A percentile compares a stretch with the other conserved stretches of the same genome.
Evolutionary conservation across 1,140 invertebrate species (phyloP).

Genomic region (Cecropterus lyciades): DNA sequence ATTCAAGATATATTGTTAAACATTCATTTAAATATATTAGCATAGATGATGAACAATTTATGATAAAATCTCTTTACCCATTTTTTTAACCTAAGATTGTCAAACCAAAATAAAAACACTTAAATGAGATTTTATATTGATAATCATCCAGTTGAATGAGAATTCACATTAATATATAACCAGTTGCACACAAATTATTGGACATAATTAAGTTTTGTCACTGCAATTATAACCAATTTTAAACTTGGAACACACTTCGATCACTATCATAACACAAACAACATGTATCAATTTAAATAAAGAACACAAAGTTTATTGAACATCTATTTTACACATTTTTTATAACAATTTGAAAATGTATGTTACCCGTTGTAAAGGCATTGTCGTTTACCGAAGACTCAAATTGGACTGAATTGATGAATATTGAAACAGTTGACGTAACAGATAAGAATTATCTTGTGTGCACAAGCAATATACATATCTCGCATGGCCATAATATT

Average conservation of each 20-base stretch:
- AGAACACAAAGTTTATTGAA: neutral
- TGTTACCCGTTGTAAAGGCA: conserved; percentile 76
- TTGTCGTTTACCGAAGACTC: conserved; percentile 63
- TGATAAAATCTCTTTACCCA: neutral
- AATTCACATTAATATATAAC: neutral
- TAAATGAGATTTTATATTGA: neutral
- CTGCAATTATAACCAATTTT: conserved; percentile 6
- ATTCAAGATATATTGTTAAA: too few species aligned
- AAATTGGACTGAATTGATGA: conserved; percentile 70
- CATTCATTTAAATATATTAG: neutral
- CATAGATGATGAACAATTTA: neutral
- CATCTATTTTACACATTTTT: neutral
- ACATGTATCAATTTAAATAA: neutral
- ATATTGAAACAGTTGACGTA: conserved; percentile 65
- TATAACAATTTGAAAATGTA: conserved; percentile 38
- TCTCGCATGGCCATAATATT: conserved; percentile 50
- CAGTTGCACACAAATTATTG: neutral
- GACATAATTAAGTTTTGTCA: neutral
- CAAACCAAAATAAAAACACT: neutral
- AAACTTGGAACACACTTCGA: conserved; percentile 10
- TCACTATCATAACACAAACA: conserved; percentile 12
- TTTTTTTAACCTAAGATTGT: neutral
- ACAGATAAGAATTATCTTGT: conserved; percentile 78
- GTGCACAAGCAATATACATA: conserved; percentile 56
- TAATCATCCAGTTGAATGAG: too few species aligned